Evolutionary conservation across 37 sponge, comb jelly and placozoan species (phyloP).

Genomic region (Crambe crambe): DNA sequence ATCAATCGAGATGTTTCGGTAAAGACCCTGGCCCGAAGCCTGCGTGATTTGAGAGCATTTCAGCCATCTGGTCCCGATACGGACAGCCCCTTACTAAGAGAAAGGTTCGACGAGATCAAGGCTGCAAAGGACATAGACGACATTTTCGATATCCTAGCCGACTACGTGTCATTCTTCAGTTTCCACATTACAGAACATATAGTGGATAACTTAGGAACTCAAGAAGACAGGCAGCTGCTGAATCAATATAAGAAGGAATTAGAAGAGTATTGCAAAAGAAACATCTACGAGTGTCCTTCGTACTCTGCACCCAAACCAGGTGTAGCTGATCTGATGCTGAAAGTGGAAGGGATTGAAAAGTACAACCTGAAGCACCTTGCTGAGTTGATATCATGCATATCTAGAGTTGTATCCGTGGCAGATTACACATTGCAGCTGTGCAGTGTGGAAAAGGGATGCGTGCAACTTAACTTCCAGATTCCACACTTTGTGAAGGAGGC

Average conservation of each 20-base stretch:
- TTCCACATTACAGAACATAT: slow-evolving; percentile 8
- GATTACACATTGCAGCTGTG: background rate
- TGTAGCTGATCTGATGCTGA: background rate
- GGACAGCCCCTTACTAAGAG: background rate
- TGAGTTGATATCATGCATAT: background rate
- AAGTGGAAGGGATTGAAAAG: slow-evolving; percentile 2
- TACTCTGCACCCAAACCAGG: background rate
- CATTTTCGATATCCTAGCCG: background rate
- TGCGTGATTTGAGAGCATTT: background rate
- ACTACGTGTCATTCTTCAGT: slow-evolving; percentile 19
- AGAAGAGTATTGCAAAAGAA: slow-evolving; percentile 8
- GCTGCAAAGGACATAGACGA: background rate
- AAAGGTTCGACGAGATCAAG: background rate
- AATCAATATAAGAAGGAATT: background rate
- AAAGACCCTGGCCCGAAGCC: background rate
- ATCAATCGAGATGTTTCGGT: background rate
- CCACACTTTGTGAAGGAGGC: background rate
- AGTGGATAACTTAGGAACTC: slow-evolving; percentile 1
- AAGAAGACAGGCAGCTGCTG: background rate
- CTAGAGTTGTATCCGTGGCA: background rate
- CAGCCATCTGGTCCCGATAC: background rate
- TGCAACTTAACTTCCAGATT: background rate
- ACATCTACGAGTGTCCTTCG: slow-evolving; percentile 11
- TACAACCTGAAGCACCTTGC: background rate
- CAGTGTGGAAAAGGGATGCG: slow-evolving; percentile 8